Percentiles rank a stretch among this genome's conserved stretches.
Conservation (phyloP, 2,888 invertebrate genomes). For the Crepidodera aurea region DNA sequence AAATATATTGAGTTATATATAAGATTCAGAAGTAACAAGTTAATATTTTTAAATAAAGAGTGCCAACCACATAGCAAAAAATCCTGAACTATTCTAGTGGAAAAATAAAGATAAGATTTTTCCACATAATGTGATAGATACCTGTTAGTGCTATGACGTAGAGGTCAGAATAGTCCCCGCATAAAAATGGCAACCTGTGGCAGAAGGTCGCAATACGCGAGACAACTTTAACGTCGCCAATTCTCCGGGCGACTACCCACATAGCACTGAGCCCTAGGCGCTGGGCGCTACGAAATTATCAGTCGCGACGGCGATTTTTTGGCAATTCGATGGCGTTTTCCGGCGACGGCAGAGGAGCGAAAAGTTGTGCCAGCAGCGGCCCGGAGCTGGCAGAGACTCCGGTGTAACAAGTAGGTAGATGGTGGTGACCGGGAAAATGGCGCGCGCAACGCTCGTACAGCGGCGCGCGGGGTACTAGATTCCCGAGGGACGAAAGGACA, state of each 20-base stretch:
- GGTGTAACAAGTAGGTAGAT: constrained; percentile 61
- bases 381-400: constrained; percentile 58
- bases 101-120: neutral
- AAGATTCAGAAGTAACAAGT: no score
- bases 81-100: no score
- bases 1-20: no score
- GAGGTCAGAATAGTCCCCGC: constrained; percentile 10
- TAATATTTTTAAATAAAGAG: no score
- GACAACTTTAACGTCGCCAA: constrained; percentile 28
- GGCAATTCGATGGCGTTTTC: constrained; percentile 13
- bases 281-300: constrained; percentile 7
- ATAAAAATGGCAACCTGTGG: constrained; percentile 42
- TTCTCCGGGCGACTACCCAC: constrained; percentile 35
- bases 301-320: neutral
- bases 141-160: constrained; percentile 28
- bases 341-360: constrained; percentile 47
- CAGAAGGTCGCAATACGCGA: constrained; percentile 22
- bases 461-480: constrained; percentile 16
- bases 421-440: constrained; percentile 56
- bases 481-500: constrained; percentile 13
- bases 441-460: constrained; percentile 51
- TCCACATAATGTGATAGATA: constrained; percentile 10
- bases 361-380: constrained; percentile 54
- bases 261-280: constrained; percentile 40
- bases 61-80: no score